phyloP scores from a whole-genome alignment of 2,888 invertebrate genomes.

The Eilema sororculum region DNA sequence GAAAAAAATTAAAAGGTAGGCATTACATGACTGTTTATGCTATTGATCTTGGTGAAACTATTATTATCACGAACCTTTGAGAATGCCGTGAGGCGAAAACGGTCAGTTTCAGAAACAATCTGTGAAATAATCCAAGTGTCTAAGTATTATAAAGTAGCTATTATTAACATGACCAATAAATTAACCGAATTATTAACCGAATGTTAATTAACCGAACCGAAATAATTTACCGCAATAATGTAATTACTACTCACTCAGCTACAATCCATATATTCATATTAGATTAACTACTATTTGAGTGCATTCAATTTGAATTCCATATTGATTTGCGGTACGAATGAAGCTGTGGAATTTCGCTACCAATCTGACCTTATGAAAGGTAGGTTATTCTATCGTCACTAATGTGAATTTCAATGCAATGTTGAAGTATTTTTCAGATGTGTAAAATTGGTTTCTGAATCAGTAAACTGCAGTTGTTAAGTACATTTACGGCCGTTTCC shows the following conservation, averaged over 20 bases:
- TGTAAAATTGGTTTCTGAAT: background rate
- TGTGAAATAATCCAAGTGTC: too few relatives aligned
- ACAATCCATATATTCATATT: constrained; percentile 7
- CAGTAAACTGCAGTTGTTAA: too few relatives aligned
- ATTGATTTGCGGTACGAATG: constrained; percentile 18
- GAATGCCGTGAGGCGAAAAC: too few relatives aligned
- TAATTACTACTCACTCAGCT: background rate
- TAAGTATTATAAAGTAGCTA: too few relatives aligned
- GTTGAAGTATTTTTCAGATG: background rate
- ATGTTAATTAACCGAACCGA: background rate
- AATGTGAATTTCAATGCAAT: background rate
- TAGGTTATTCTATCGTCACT: background rate
- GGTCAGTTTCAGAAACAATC: too few relatives aligned
- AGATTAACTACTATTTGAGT: constrained; percentile 17
- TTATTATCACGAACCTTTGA: too few relatives aligned
- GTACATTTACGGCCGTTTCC: too few relatives aligned
- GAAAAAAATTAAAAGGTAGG: too few relatives aligned
- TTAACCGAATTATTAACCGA: too few relatives aligned
- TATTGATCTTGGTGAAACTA: too few relatives aligned
- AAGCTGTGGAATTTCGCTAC: constrained; percentile 7
- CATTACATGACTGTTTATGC: too few relatives aligned
- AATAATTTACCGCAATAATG: background rate
- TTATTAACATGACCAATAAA: too few relatives aligned
- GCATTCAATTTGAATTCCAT: constrained; percentile 16
- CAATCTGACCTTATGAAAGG: background rate